Conservation (phyloP, 53 echinoderm and acorn worm genomes). For the Stichopus horrens region DNA sequence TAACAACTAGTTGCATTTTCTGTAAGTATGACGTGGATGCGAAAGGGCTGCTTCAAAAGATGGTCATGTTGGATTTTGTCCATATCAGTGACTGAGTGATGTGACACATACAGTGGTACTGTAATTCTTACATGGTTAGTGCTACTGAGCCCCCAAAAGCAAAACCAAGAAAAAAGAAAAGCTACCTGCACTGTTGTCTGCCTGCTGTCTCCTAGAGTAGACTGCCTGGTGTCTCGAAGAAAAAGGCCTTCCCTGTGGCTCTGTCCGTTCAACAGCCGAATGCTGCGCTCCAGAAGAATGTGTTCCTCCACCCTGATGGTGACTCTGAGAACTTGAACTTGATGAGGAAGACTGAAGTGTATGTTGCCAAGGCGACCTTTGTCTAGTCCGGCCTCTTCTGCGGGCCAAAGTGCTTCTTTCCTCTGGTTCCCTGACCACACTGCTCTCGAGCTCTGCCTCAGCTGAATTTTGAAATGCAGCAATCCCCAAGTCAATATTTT, state of each 20-base stretch:
- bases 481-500: conserved; percentile 8
- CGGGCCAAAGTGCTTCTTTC: conserved; percentile 5
- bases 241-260: conserved; percentile 21
- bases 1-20: too few relatives aligned
- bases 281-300: conserved; percentile 30
- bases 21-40: too few relatives aligned
- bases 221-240: conserved; percentile 24
- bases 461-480: conserved; percentile 22
- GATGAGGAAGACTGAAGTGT: conserved; percentile 36
- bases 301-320: conserved; percentile 32
- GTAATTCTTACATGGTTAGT: too few relatives aligned
- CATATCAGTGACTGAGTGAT: too few relatives aligned
- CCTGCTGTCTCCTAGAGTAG: conserved; percentile 23
- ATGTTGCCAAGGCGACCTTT: conserved; percentile 31
- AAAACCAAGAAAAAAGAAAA: neutral
- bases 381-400: conserved; percentile 19
- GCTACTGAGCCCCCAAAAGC: too few relatives aligned
- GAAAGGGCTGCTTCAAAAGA: too few relatives aligned
- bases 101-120: too few relatives aligned
- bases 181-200: conserved; percentile 24
- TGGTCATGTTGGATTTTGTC: too few relatives aligned
- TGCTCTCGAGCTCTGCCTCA: conserved; percentile 7
- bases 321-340: conserved; percentile 38
- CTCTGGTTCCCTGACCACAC: neutral
- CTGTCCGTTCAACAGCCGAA: conserved; percentile 42